These are phyloP conservation scores for Thalassophryne amazonica DNA, from an alignment of 2,797 vertebrate genomes.

Conservation along the genomic window DNA sequence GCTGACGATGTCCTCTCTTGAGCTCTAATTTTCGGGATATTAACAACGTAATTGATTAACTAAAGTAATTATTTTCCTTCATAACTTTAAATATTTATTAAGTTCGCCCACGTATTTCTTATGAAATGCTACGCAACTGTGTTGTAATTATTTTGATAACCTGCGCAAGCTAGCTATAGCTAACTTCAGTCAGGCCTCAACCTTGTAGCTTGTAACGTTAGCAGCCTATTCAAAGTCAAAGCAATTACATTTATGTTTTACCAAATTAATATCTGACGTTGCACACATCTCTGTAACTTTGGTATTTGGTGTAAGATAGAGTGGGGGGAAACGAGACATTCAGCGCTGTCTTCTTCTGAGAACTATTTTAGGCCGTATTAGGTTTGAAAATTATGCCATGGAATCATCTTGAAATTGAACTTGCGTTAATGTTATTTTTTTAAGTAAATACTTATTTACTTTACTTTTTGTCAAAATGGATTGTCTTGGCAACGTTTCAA, in stretches of 20 bases:
- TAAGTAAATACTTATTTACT: too few species aligned
- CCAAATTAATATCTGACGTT: accelerated
- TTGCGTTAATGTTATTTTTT: neutral
- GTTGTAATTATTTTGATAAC: neutral
- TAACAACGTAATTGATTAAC: neutral
- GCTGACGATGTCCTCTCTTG: conserved; percentile 55
- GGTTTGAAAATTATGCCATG: conserved; percentile 15
- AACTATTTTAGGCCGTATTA: conserved; percentile 30
- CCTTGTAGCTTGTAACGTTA: neutral
- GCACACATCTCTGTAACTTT: neutral
- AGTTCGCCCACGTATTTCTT: too few species aligned
- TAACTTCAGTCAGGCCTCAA: conserved; percentile 45
- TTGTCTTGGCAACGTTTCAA: neutral
- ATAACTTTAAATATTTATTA: neutral
- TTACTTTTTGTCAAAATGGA: neutral
- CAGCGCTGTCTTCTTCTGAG: too few species aligned
- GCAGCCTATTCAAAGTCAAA: neutral
- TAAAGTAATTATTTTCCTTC: neutral
- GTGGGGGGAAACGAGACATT: too few species aligned
- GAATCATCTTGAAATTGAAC: neutral
- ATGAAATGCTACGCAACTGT: neutral
- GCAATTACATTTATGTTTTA: neutral
- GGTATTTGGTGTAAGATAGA: neutral
- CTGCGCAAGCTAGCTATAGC: conserved; percentile 34
- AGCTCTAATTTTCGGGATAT: neutral